Evolutionary conservation across 64 coral and sea anemone species (phyloP), one percentile per base, ranked within the genome.

Genomic region (Dendrophyllia cribrosa): DNA sequence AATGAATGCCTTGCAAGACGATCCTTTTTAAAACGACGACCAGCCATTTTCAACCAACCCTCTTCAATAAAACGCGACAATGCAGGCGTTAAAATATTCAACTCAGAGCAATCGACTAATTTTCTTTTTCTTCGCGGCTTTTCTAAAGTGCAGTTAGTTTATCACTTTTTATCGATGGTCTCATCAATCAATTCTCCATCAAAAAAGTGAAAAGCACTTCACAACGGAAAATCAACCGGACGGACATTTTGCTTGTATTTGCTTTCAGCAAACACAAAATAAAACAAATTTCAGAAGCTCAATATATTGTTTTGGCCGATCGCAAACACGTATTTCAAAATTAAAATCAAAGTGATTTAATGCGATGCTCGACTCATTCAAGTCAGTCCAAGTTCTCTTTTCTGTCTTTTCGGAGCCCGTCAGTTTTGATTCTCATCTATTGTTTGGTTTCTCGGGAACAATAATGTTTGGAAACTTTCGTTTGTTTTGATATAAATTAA

Each of bases 151-250:
- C 22, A 59, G 15, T 19, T 16, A 82, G 78, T 82, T 82, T 82
- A 64, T 82, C 59, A 82, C 59, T 63, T 12, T 19, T 68, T 84
- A 50, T 84, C 61, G 46, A 66, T 51, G 44, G 43, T 3, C 17
- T 84, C 80, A 84, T 84, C 61, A 68, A 84, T 84, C 62, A 67
- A 68, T 67, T 66, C 62, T 19, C 16, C 43, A 84, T 9, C n/a
- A 59, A 11, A 80, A 80, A 60, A 80, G 24, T 50, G 62, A 67
- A 67, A 24, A 17, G 45, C 19, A 84, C 80, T 84, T 84, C 61
- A 64, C 43, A 1, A 34, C 80, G 80, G 46, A 67, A 84, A 65
- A 84, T 66, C 9, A 68, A 84, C 45, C 80, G 80, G 80, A 50
- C 62, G 44, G 67, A 20, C 62, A 23, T 68, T 84, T 84, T 65